Base-by-base conservation (phyloP, 2,797 vertebrate species). In the Alfaro cultratus region DNA sequence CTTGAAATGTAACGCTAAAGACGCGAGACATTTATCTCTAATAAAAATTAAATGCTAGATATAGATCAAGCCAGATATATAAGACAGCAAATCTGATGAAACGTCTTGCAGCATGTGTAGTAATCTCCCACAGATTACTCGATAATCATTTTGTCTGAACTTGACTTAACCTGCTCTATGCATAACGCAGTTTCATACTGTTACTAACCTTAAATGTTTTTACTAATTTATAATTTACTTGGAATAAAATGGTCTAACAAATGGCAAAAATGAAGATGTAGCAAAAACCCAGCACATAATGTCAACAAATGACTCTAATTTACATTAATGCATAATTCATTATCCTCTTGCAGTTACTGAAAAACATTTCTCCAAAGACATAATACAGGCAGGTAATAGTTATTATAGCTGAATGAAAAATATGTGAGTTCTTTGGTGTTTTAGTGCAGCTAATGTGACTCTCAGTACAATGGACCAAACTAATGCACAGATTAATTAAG, bases 401-500 rank as follows among this genome's bases (percentile, higher is more conserved):
- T 70, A n/a, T 70, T 43, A 70, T 45, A 70, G 12, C 41, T 45
- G 5, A 7, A 70, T 45, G 4, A 70, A 45, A 70, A 45, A 45
- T 26, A 43, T 70, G 67, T 12, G 23, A 43, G 41, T 39, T 70
- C 67, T 26, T 70, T 45, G 41, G 41, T 70, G 34, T 45, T 78
- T 83, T 68, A 75, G 79, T 62, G 41, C 6, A 46, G 87, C 83
- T 88, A 84, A 83, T 7, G 10, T 76, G 79, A 84, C 77, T 82
- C 53, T 80, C 81, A 90, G 88, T 86, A 92, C 88, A 88, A 90
- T 83, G 83, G 83, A 74, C 2, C 45, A 85, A 85, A 81, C 84
- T 89, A 84, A 85, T 87, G 84, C 83, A 68, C 83, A 87, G 94
- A 92, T 94, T 95, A 95, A 94, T 94, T 91, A 92, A 87, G 85